These are phyloP conservation scores for Zaprionus capensis DNA, from an alignment of 1,140 invertebrate genomes.

Conservation along the genomic window DNA sequence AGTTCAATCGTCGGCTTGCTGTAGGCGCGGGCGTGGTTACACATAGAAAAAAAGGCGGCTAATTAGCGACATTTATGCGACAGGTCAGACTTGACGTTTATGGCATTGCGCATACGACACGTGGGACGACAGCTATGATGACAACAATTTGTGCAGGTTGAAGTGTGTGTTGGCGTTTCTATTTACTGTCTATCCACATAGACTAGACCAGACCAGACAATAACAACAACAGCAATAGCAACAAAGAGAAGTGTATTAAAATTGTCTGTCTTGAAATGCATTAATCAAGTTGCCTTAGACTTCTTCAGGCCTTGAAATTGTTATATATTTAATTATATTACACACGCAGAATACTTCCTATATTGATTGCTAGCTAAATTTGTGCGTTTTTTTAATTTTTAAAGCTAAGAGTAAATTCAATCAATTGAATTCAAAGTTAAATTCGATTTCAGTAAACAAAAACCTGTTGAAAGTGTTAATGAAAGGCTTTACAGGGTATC, in stretches of 20 bases:
- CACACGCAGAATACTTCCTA: too few relatives aligned
- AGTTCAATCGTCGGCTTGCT: conserved; percentile 23
- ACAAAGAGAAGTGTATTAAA: neutral
- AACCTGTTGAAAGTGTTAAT: too few relatives aligned
- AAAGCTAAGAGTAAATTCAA: neutral
- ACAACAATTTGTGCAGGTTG: neutral
- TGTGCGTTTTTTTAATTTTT: too few relatives aligned
- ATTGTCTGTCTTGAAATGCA: neutral
- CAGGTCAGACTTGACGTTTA: conserved; percentile 32
- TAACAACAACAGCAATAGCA: neutral
- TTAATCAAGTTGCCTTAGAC: neutral
- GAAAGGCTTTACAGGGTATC: neutral
- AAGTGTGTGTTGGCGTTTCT: conserved; percentile 34
- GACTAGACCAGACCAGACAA: neutral
- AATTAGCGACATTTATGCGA: conserved; percentile 64
- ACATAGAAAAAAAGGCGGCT: conserved; percentile 42
- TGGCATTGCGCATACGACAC: conserved; percentile 57
- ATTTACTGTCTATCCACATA: neutral
- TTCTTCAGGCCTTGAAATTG: neutral
- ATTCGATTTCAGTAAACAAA: too few relatives aligned
- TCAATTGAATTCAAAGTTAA: neutral
- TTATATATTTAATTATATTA: too few relatives aligned
- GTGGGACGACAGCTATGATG: conserved; percentile 29
- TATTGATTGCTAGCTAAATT: too few relatives aligned
- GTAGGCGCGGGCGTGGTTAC: conserved; percentile 25